Conservation (phyloP, 2,888 invertebrate genomes). For the Tipula helvola region DNA sequence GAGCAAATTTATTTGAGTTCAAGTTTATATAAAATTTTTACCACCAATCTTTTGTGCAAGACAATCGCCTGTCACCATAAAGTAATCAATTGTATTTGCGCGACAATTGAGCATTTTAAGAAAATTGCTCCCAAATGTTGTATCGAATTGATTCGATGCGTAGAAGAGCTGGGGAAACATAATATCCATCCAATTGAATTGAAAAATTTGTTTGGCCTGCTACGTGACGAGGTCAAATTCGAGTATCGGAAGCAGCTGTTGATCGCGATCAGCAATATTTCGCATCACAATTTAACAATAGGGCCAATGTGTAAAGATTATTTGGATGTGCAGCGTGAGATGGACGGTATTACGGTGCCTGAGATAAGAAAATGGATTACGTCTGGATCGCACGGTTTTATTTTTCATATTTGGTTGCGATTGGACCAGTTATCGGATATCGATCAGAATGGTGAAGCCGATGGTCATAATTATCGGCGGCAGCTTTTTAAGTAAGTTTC, state of each 20-base stretch:
- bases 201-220: conserved; percentile 39
- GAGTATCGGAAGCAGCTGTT: conserved; percentile 29
- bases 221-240: conserved; percentile 28
- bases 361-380: conserved; percentile 45
- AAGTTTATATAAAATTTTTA: conserved; percentile 35
- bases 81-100: conserved; percentile 37
- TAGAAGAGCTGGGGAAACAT: conserved; percentile 43
- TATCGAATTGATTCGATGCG: conserved; percentile 40
- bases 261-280: conserved; percentile 29
- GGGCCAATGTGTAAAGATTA: conserved; percentile 38
- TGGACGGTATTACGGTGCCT: conserved; percentile 42
- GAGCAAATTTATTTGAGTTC: conserved; percentile 35
- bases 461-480: conserved; percentile 29
- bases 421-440: conserved; percentile 28
- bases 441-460: conserved; percentile 14
- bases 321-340: conserved; percentile 37
- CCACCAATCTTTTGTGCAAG: conserved; percentile 39
- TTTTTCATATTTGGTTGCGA: conserved; percentile 44
- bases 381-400: conserved; percentile 41
- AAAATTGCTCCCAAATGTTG: conserved; percentile 35
- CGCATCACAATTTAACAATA: conserved; percentile 29
- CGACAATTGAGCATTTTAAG: conserved; percentile 33
- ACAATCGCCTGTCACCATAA: conserved; percentile 40
- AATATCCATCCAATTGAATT: conserved; percentile 44
- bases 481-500: conserved; percentile 38